Evolutionary conservation across 1,140 invertebrate species (phyloP).

Genomic region (Dinothrombium tinctorium): DNA sequence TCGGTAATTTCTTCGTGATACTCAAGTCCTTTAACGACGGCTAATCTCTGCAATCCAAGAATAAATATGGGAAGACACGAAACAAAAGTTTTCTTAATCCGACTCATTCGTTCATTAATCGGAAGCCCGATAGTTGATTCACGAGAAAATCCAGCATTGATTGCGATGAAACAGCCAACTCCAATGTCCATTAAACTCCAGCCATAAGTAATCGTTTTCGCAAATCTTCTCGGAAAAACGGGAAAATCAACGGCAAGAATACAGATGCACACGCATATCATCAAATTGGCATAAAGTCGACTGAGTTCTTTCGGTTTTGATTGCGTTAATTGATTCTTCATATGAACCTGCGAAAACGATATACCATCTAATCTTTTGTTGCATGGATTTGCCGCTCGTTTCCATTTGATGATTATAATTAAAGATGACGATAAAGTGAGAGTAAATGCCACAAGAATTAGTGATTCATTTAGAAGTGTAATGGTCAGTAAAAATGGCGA

Average conservation of each 20-base stretch:
- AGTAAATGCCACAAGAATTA: no score
- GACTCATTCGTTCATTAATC: not conserved
- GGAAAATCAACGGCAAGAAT: slow-evolving; percentile 83
- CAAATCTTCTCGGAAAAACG: slow-evolving; percentile 53
- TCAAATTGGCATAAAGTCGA: slow-evolving; percentile 6
- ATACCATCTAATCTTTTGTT: no score
- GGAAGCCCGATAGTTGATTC: slow-evolving; percentile 7
- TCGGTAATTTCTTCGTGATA: slow-evolving; percentile 71
- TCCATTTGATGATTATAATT: no score
- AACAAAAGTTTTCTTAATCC: slow-evolving; percentile 8
- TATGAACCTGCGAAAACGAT: no score
- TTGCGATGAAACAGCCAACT: slow-evolving; percentile 65
- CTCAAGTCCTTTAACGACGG: slow-evolving; percentile 26
- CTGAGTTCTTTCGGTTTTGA: no score
- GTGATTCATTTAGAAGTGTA: no score
- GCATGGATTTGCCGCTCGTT: no score
- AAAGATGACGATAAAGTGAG: no score
- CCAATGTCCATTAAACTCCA: slow-evolving; percentile 76
- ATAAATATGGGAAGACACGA: slow-evolving; percentile 19
- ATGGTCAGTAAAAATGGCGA: no score
- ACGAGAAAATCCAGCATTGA: slow-evolving; percentile 22
- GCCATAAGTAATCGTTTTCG: slow-evolving; percentile 64
- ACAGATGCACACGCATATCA: slow-evolving; percentile 25
- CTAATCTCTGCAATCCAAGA: slow-evolving; percentile 39
- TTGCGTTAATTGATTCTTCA: no score